A percentile compares a stretch with the other conserved stretches of the same genome.
phyloP scores from a whole-genome alignment of 2,797 vertebrate genomes.

The Benthosema pterotum region DNA sequence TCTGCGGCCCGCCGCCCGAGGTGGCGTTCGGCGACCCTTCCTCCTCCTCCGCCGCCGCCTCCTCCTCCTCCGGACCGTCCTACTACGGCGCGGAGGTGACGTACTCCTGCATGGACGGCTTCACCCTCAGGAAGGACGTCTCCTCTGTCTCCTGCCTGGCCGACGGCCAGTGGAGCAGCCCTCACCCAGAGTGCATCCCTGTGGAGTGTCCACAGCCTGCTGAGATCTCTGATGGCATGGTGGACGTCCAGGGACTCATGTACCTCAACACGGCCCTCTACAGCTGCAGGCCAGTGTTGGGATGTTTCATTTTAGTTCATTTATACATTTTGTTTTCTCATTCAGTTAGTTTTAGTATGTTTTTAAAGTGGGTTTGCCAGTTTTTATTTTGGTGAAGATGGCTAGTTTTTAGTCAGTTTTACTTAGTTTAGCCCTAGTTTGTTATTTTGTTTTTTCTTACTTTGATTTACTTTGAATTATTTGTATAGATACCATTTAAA shows the following conservation, averaged over 20 bases:
- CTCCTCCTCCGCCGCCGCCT: constrained; percentile 60
- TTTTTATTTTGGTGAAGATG: too few relatives aligned
- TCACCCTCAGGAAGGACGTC: constrained; percentile 82
- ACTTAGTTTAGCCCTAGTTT: too few relatives aligned
- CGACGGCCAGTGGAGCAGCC: constrained; percentile 87
- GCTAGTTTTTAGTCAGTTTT: too few relatives aligned
- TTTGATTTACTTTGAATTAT: too few relatives aligned
- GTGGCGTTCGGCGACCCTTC: constrained; percentile 87
- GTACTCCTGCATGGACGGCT: constrained; percentile 92
- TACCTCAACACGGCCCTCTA: constrained; percentile 96
- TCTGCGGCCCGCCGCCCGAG: constrained; percentile 85
- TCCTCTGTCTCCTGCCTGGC: constrained; percentile 83
- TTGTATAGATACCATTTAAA: too few relatives aligned
- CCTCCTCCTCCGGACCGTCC: constrained; percentile 64
- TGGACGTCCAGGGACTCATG: constrained; percentile 95
- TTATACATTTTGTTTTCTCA: too few relatives aligned
- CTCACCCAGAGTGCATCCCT: constrained; percentile 90
- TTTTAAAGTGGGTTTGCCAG: too few relatives aligned
- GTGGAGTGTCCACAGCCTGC: constrained; percentile 94
- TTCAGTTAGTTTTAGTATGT: too few relatives aligned
- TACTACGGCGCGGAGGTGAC: constrained; percentile 84
- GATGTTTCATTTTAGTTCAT: too few relatives aligned
- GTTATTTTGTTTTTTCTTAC: too few relatives aligned
- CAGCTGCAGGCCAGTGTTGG: constrained; percentile 91
- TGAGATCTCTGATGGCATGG: constrained; percentile 90